These are phyloP conservation scores for Salminus brasiliensis DNA, from an alignment of 2,113 vertebrate genomes.

Conservation along the genomic window DNA sequence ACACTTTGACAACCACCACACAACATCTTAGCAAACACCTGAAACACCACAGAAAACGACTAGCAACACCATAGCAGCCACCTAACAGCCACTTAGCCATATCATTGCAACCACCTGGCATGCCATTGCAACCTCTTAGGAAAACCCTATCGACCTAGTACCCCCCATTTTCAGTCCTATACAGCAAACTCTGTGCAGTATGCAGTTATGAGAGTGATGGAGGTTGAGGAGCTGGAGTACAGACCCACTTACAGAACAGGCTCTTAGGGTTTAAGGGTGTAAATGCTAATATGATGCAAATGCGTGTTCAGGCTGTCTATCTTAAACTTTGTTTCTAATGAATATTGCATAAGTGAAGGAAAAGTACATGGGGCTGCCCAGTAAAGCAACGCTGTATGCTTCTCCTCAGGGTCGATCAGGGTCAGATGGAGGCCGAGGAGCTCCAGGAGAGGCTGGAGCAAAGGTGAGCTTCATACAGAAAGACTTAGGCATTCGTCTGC, in stretches of 20 bases:
- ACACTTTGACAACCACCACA: too few species aligned
- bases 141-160: too few species aligned
- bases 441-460: constrained; percentile 85
- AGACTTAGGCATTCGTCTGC: too few species aligned
- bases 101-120: too few species aligned
- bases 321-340: constrained; percentile 2
- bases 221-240: not conserved
- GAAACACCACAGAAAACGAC: too few species aligned
- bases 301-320: not conserved
- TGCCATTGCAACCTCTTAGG: too few species aligned
- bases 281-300: too few species aligned
- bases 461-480: constrained; percentile 74
- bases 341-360: constrained; percentile 19
- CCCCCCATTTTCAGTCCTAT: too few species aligned
- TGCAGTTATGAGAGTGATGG: not conserved
- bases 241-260: not conserved
- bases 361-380: constrained; percentile 21
- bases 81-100: too few species aligned
- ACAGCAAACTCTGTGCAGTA: too few species aligned
- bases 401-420: constrained; percentile 80
- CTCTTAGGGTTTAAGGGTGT: not conserved
- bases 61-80: too few species aligned
- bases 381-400: constrained; percentile 42
- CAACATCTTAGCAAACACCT: too few species aligned
- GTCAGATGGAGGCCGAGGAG: constrained; percentile 85